These are phyloP conservation scores for Cremastinae sp. DNA, from an alignment of 2,888 invertebrate species.

Conservation along the genomic window DNA sequence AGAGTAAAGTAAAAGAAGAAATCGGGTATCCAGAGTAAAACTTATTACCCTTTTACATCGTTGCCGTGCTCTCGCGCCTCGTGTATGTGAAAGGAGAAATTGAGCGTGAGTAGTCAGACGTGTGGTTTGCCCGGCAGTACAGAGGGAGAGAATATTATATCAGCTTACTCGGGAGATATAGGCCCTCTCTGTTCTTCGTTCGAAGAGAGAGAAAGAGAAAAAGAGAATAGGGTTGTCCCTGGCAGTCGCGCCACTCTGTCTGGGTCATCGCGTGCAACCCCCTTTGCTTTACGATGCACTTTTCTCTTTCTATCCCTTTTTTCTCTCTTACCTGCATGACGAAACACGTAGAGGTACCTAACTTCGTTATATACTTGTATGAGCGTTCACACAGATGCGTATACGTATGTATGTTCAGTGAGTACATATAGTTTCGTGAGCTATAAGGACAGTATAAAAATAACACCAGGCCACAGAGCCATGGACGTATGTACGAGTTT, in stretches of 20 bases:
- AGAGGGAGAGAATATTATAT: conserved; percentile 20
- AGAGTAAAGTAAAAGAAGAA: background rate
- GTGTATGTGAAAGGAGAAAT: conserved; percentile 23
- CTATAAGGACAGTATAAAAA: conserved; percentile 40
- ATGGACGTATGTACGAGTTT: conserved; percentile 17
- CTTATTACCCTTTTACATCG: background rate
- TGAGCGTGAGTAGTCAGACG: conserved; percentile 37
- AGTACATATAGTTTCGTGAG: conserved; percentile 24
- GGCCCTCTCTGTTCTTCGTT: conserved; percentile 14
- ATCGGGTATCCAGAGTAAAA: background rate
- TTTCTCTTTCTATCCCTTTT: conserved; percentile 47
- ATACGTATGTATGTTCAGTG: background rate
- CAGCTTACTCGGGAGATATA: conserved; percentile 16
- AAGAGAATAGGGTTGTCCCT: conserved; percentile 51
- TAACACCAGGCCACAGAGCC: conserved; percentile 19
- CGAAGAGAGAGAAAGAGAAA: conserved; percentile 25
- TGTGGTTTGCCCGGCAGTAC: conserved; percentile 12
- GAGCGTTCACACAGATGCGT: background rate
- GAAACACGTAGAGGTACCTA: conserved; percentile 35
- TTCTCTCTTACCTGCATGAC: conserved; percentile 20
- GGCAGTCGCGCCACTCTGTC: conserved; percentile 75
- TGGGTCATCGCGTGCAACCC: conserved; percentile 76
- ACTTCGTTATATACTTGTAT: conserved; percentile 3
- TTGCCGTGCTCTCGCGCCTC: background rate
- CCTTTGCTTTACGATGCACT: conserved; percentile 47